These are phyloP conservation scores for Pyxicephalus adspersus DNA, from an alignment of 2,113 vertebrate species.

Conservation along the genomic window DNA sequence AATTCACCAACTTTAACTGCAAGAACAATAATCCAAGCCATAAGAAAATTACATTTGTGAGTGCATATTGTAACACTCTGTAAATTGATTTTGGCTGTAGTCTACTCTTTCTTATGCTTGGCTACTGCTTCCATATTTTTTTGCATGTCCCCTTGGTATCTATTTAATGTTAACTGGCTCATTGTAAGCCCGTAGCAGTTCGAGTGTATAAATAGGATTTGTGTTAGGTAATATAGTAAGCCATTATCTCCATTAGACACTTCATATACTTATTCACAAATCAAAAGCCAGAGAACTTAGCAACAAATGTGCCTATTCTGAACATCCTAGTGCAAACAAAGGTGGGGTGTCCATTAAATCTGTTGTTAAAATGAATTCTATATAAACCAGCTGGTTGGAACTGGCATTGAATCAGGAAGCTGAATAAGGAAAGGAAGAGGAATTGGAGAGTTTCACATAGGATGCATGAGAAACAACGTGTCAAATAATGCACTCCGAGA, in stretches of 20 bases:
- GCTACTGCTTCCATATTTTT: conserved; percentile 17
- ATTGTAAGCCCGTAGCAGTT: not conserved
- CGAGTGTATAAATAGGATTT: conserved; percentile 22
- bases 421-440: conserved; percentile 53
- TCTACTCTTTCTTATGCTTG: conserved; percentile 23
- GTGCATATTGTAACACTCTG: conserved; percentile 4
- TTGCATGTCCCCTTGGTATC: conserved; percentile 33
- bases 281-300: not conserved
- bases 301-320: not conserved
- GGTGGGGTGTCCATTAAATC: conserved; percentile 5
- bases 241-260: conserved; percentile 25
- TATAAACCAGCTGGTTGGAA: conserved; percentile 47
- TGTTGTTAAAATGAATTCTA: conserved; percentile 1
- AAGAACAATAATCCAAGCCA: not conserved
- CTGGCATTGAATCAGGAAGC: conserved; percentile 50
- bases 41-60: conserved; percentile 8
- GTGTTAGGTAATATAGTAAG: conserved; percentile 12
- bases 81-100: conserved; percentile 24
- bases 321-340: not conserved
- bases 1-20: not conserved
- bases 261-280: conserved; percentile 20
- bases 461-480: conserved; percentile 53
- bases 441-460: conserved; percentile 49
- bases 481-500: conserved; percentile 50
- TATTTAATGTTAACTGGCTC: conserved; percentile 45